Evolutionary conservation across 2,888 invertebrate species (phyloP).

Genomic region (Homarus gammarus): DNA sequence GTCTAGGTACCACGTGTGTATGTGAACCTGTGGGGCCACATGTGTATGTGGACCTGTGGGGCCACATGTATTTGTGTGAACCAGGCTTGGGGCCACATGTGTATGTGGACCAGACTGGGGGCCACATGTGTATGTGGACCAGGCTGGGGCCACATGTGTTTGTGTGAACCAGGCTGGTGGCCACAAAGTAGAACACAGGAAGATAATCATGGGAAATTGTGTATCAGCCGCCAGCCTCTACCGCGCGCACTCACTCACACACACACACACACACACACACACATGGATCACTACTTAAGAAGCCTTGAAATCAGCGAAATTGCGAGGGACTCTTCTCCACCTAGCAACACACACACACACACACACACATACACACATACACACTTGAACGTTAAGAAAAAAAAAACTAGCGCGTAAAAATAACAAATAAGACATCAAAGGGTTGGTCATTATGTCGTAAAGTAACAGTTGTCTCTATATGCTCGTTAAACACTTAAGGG

Average conservation of each 20-base stretch:
- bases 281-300: background rate
- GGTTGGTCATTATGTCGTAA: too few relatives aligned
- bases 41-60: background rate
- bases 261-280: too few relatives aligned
- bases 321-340: too few relatives aligned
- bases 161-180: background rate
- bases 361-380: conserved; percentile 7
- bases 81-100: background rate
- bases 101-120: too few relatives aligned
- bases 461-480: too few relatives aligned
- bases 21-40: too few relatives aligned
- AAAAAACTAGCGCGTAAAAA: too few relatives aligned
- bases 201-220: background rate
- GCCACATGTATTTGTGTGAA: background rate
- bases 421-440: too few relatives aligned
- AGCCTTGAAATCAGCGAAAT: background rate
- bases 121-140: background rate
- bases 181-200: background rate
- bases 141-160: background rate
- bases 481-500: too few relatives aligned
- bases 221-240: background rate
- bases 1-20: too few relatives aligned
- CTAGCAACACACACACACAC: background rate
- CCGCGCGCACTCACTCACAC: conserved; percentile 21
- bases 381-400: too few relatives aligned